Evolutionary conservation across 2,888 invertebrate species (phyloP).

Genomic region (Nezara viridula): DNA sequence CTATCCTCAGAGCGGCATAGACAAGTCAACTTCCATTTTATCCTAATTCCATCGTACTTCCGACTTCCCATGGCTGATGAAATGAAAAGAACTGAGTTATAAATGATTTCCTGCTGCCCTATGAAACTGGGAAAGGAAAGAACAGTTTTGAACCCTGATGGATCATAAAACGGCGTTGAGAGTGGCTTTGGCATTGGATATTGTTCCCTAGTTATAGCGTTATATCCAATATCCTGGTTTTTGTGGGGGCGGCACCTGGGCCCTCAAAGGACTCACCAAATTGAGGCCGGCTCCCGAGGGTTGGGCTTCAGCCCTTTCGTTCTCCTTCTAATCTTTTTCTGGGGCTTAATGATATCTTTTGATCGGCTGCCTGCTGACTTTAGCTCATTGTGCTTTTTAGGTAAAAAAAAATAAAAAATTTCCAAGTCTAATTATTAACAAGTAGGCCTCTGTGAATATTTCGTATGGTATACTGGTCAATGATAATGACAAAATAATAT

Average conservation of each 20-base stretch:
- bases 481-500: too few species aligned
- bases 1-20: too few species aligned
- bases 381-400: background rate
- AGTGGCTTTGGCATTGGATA: background rate
- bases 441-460: too few species aligned
- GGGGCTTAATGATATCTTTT: background rate
- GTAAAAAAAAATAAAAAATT: too few species aligned
- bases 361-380: background rate
- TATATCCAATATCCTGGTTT: slow-evolving; percentile 56
- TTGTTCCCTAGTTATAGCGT: slow-evolving; percentile 53
- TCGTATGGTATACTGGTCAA: too few species aligned
- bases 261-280: background rate
- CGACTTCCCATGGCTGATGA: background rate
- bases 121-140: slow-evolving; percentile 1
- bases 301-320: background rate
- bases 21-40: too few species aligned
- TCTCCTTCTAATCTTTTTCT: background rate
- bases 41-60: background rate
- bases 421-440: too few species aligned
- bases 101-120: background rate
- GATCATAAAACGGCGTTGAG: background rate
- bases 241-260: slow-evolving; percentile 11
- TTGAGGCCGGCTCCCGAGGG: background rate
- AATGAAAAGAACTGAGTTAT: slow-evolving; percentile 15
- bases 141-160: background rate